Conservation (phyloP, 1,140 invertebrate species). For the Portunus trituberculatus region DNA sequence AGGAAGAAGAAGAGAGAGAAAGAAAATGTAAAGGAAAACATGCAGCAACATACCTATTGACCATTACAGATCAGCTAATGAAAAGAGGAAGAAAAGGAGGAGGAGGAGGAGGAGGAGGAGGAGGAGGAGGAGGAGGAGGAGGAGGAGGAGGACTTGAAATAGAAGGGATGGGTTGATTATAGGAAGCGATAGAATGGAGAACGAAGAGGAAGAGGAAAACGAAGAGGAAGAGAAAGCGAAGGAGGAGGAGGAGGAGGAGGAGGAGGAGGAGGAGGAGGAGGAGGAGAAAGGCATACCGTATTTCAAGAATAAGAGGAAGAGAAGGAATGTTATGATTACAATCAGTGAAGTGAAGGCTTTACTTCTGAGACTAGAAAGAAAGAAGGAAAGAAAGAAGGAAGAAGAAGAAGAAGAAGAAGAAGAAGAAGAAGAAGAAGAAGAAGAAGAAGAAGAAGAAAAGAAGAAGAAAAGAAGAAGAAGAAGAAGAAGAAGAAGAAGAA, state of each 20-base stretch:
- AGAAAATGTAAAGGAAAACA: too few species aligned
- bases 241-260: not conserved
- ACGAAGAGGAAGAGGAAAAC: not conserved
- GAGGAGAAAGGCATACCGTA: too few species aligned
- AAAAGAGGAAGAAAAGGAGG: too few species aligned
- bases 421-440: not conserved
- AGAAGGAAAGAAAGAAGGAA: not conserved
- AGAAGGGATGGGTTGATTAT: not conserved
- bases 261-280: not conserved
- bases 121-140: not conserved
- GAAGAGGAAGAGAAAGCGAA: too few species aligned
- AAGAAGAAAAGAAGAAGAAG: slow-evolving; percentile 5
- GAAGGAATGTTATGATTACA: not conserved
- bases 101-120: too few species aligned
- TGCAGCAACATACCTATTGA: too few species aligned
- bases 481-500: not conserved
- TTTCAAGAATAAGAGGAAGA: not conserved
- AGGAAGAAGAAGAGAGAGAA: too few species aligned
- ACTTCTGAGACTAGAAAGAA: not conserved
- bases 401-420: not conserved
- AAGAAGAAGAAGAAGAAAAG: not conserved
- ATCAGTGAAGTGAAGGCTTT: too few species aligned
- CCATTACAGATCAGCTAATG: too few species aligned
- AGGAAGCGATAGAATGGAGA: not conserved
- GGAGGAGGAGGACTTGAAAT: not conserved